phyloP scores from a whole-genome alignment of 2,888 invertebrate genomes.

The Eristalis intricaria region DNA sequence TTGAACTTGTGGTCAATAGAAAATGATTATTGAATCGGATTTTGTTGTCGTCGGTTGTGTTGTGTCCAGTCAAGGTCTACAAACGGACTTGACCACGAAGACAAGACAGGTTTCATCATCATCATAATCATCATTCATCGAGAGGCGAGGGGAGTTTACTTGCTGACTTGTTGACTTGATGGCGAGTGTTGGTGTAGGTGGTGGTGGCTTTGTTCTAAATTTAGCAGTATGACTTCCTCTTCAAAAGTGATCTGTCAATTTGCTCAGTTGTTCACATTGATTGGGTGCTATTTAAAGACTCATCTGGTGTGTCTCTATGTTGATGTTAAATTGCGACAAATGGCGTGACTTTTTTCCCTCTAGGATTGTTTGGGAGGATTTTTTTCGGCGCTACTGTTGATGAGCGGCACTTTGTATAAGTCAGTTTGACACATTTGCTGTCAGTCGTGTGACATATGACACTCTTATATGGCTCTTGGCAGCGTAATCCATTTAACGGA shows the following conservation, averaged over 20 bases:
- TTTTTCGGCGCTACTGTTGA: too few relatives aligned
- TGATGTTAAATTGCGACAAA: neutral
- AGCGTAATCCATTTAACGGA: neutral
- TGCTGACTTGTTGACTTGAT: neutral
- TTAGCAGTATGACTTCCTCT: neutral
- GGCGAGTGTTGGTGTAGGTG: neutral
- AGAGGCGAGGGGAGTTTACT: neutral
- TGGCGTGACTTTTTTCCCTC: neutral
- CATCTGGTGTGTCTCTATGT: neutral
- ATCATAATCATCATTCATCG: neutral
- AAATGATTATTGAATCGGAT: conserved; percentile 42
- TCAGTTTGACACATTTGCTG: neutral
- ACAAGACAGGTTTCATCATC: neutral
- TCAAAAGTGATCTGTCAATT: neutral
- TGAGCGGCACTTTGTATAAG: neutral
- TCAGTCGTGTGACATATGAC: neutral
- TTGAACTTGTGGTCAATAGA: conserved; percentile 67
- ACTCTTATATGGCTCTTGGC: neutral
- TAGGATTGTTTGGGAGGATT: too few relatives aligned
- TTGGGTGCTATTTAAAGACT: neutral
- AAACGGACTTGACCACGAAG: conserved; percentile 2
- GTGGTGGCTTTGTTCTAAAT: neutral
- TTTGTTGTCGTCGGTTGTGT: conserved; percentile 15
- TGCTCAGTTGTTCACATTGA: neutral
- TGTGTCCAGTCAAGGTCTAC: conserved; percentile 42